Evolutionary conservation across 2,888 invertebrate species (phyloP), one percentile per base, ranked within the genome.

Genomic region (Tetropium fuscum): DNA sequence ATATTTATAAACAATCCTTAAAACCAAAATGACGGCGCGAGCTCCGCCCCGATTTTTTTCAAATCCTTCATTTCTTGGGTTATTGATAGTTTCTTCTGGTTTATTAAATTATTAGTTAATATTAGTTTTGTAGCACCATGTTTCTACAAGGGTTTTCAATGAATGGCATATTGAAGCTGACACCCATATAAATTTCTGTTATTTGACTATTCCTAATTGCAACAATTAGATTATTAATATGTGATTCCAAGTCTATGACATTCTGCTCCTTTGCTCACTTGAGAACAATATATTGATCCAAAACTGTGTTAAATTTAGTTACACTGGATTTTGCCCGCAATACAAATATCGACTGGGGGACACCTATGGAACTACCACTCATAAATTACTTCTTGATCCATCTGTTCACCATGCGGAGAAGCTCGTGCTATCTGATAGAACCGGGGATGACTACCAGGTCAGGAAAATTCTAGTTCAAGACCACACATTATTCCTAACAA

Each of bases 301-400:
- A 36, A 32, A 32, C 27, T 11, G n/a, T 11, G 41, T 49, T 58
- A 41, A 45, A 68, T 69, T 10, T 53, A 92, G 92, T 57, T 92
- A 93, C 78, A 88, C 91, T 1, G 93, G 93, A 30, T 90, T 90
- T 74, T 90, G 90, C 73, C 91, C 92, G 0, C 90, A 91, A 72
- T 90, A 89, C 81, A 88, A 88, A 58, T 91, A 87, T 76, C 86
- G 90, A 15, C 86, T 89, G 61, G 92, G 92, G 1, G 88, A 91
- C 80, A 90, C 91, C 0, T 92, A 89, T 81, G 92, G 91, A 49
- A 88, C 87, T 3, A 85, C 88, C 36, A 90, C 91, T 0, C 90
- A 91, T 78, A 90, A 91, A 80, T 84, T 91, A 44, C 84, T 92
- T 0, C 78, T 91, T 69, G 92, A 92, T 79, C 92, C 92, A 0